Base-by-base conservation (phyloP, 2,113 vertebrate species). In the Varanus salvator region DNA sequence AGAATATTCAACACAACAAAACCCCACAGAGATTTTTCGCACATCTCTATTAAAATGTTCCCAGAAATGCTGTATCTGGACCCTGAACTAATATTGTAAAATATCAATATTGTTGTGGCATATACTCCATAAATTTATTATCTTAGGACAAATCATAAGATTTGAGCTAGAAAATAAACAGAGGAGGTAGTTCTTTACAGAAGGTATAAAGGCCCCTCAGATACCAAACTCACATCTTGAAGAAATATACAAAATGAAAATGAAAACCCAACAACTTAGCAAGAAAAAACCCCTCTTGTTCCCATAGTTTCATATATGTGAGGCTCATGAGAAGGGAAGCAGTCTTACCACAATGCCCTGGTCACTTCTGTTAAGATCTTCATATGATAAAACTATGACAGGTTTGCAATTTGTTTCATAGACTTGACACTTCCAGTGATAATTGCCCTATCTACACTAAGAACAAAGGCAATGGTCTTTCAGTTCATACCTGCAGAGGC, bases 401-500 rank as follows among this genome's bases (percentile, higher is more conserved):
- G 34, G 29, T 80, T 3, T 87, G 57, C 75, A 21, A 94, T 94
- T 92, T 92, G 85, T 87, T 92, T 80, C 64, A 44, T 74, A 94
- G 92, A 72, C 74, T 60, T 85, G 57, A 0, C 14, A 27, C 71
- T 83, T 93, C 72, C 91, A 92, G 88, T 78, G 71, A 29, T 90
- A 90, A 95, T 93, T 94, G 93, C 66, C 83, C 66, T 72, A 91
- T 81, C 2, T 68, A 69, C 19, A 78, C 82, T 48, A 91, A 76
- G 85, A 86, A 27, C 89, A 91, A 91, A 91, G 93, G 44, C 77
- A 83, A 57, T 78, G 91, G 92, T 91, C 38, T 91, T 94, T 91
- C 85, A 91, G 88, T 69, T 92, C 54, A 31, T 92, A 94, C 89
- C 92, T 95, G 91, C 85, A 87, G 19, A 1, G 74, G 0, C 50